Conservation (phyloP, 1,140 invertebrate genomes). For the Hormaphis cornu region DNA sequence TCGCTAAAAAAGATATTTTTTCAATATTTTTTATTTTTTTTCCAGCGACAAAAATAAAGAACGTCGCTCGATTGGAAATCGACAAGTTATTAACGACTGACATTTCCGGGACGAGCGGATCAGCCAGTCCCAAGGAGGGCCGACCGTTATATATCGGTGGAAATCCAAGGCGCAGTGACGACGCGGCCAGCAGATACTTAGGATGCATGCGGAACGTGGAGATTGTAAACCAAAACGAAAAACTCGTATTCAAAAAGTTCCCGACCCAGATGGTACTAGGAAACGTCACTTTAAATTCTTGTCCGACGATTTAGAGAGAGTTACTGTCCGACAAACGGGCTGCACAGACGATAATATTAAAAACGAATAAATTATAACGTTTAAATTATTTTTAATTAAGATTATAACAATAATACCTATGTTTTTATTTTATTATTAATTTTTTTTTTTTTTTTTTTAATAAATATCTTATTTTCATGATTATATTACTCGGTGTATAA, state of each 20-base stretch:
- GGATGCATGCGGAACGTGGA: conserved; percentile 70
- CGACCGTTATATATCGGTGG: conserved; percentile 84
- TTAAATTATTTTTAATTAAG: conserved; percentile 18
- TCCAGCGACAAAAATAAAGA: conserved; percentile 72
- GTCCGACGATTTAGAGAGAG: conserved; percentile 30
- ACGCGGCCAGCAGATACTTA: conserved; percentile 48
- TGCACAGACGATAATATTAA: neutral
- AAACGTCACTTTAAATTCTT: conserved; percentile 17
- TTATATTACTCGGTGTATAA: too few relatives aligned
- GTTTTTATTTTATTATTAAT: conserved; percentile 20
- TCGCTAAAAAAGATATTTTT: neutral
- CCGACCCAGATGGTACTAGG: conserved; percentile 9
- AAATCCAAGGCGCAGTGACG: conserved; percentile 49
- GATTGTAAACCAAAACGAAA: conserved; percentile 45
- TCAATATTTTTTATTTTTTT: conserved; percentile 38
- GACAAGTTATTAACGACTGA: conserved; percentile 59
- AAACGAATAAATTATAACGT: neutral
- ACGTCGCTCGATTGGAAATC: conserved; percentile 68
- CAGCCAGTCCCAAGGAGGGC: conserved; percentile 52
- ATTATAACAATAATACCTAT: too few relatives aligned
- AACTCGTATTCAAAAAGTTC: neutral
- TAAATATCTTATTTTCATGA: neutral
- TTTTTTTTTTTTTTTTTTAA: neutral
- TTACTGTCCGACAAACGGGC: neutral
- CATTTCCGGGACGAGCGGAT: conserved; percentile 54